Evolutionary conservation across 2,113 vertebrate species (phyloP), one percentile per base, ranked within the genome.

Genomic region (Hiodon alosoides): DNA sequence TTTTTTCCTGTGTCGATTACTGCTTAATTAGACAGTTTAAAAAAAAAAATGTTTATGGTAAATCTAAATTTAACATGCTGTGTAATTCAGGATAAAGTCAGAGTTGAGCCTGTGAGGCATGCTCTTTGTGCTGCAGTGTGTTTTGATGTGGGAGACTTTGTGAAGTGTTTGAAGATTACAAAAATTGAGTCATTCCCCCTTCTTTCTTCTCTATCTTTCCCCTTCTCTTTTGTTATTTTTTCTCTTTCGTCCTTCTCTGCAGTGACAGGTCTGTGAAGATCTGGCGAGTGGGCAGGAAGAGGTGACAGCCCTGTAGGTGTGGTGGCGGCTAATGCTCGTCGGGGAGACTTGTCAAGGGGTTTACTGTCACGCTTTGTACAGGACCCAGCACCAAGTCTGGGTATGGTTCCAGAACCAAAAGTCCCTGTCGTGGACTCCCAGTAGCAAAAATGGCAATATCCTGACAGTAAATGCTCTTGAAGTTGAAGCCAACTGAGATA

Each of bases 181-280:
- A 4, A 6, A 67, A 54, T 64, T 70, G 67, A 78, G 60, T 78
- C 65, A 67, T 57, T 75, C 65, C 50, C 65, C 67, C 10, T 48
- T 55, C 50, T 16, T 31, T 4, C 11, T 50, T 74, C 55, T 74
- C 81, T 81, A 2, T 75, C 59, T 71, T 81, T 82, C 79, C 78
- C 72, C 80, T 73, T 46, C 84, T 85, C 78, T 74, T 55, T 86
- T 65, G 80, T 72, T 59, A 77, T 51, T 73, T 66, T 81, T 60
- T 87, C 88, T 81, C 67, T 78, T 69, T 80, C 4, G 72, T 65
- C 82, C 79, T 84, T 88, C 89, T 89, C 85, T 82, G 81, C 91
- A 98, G 96, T 1, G 95, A 98, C 91, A 90, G 92, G 90, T 95
- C 92, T 3, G 96, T 97, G 90, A 98, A 98, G 92, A 90, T 98